Evolutionary conservation across 2,888 invertebrate genomes (phyloP).

Genomic region (Agrilus cyanescens): DNA sequence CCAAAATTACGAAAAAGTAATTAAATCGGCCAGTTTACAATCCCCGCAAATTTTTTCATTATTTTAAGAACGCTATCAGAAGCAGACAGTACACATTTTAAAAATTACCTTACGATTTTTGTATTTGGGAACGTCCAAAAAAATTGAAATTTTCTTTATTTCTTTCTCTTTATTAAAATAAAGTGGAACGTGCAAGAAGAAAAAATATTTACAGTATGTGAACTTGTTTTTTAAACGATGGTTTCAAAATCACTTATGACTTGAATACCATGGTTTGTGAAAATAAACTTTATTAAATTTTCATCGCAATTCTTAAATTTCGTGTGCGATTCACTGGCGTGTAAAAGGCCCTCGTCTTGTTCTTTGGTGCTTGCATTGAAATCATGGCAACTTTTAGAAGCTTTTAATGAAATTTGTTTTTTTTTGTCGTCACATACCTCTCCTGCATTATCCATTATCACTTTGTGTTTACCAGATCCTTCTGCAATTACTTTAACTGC

Average conservation of each 20-base stretch:
- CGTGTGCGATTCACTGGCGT: slow-evolving; percentile 23
- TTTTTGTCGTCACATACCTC: slow-evolving; percentile 13
- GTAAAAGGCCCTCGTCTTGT: slow-evolving; percentile 9
- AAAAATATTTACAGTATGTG: background rate
- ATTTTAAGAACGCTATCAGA: no score
- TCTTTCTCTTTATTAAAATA: slow-evolving; percentile 1
- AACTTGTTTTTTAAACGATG: slow-evolving; percentile 38
- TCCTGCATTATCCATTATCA: slow-evolving; percentile 17
- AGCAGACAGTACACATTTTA: no score
- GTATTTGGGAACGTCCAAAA: no score
- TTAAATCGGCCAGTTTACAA: no score
- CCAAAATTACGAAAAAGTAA: no score
- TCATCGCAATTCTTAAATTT: slow-evolving; percentile 39
- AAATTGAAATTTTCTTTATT: no score
- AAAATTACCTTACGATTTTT: no score
- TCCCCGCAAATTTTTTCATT: no score
- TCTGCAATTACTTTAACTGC: slow-evolving; percentile 60
- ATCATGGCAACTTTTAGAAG: slow-evolving; percentile 30
- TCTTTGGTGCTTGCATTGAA: slow-evolving; percentile 21
- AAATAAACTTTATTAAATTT: slow-evolving; percentile 53
- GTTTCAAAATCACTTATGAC: slow-evolving; percentile 71
- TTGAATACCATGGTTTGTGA: slow-evolving; percentile 67
- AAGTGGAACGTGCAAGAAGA: slow-evolving; percentile 11
- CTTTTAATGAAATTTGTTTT: slow-evolving; percentile 3
- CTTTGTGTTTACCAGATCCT: slow-evolving; percentile 33